Evolutionary conservation across 23 tunicate genomes (phyloP).

Genomic region (Ascidia mentula): DNA sequence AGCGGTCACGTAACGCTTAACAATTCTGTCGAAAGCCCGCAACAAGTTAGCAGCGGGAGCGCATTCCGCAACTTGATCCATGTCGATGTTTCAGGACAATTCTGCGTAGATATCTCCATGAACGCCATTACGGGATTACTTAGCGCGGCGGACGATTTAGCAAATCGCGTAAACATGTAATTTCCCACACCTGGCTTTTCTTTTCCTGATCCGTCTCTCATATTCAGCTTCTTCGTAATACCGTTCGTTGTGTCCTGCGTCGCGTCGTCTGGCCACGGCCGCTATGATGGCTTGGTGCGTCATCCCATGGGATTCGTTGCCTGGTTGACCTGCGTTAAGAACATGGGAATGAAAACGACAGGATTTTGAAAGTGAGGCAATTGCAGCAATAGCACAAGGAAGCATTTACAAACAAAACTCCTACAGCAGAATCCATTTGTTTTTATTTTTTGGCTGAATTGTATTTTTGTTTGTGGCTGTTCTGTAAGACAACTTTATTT

Average conservation of each 20-base stretch:
- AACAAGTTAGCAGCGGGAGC: background rate
- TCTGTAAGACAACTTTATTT: too few relatives aligned
- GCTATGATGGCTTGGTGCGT: constrained; percentile 85
- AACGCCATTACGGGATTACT: background rate
- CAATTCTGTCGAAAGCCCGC: too few relatives aligned
- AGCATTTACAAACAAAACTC: too few relatives aligned
- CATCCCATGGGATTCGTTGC: constrained; percentile 67
- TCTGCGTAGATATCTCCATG: background rate
- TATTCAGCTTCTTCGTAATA: constrained; percentile 98
- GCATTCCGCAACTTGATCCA: background rate
- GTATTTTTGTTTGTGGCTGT: too few relatives aligned
- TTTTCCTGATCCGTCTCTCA: constrained; percentile 78
- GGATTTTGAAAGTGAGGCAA: too few relatives aligned
- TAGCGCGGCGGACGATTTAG: constrained; percentile 4
- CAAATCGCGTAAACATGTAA: background rate
- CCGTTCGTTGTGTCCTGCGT: constrained; percentile 97
- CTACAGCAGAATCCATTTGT: too few relatives aligned
- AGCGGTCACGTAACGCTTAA: too few relatives aligned
- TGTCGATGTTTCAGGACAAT: background rate
- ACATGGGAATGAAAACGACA: too few relatives aligned
- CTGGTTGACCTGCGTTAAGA: constrained; percentile 37
- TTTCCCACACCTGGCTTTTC: constrained; percentile 76
- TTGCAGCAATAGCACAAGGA: too few relatives aligned
- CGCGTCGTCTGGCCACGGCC: constrained; percentile 94
- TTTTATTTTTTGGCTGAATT: too few relatives aligned